These are phyloP conservation scores for Dendrolimus punctatus DNA, from an alignment of 1,140 invertebrate genomes.

Conservation along the genomic window DNA sequence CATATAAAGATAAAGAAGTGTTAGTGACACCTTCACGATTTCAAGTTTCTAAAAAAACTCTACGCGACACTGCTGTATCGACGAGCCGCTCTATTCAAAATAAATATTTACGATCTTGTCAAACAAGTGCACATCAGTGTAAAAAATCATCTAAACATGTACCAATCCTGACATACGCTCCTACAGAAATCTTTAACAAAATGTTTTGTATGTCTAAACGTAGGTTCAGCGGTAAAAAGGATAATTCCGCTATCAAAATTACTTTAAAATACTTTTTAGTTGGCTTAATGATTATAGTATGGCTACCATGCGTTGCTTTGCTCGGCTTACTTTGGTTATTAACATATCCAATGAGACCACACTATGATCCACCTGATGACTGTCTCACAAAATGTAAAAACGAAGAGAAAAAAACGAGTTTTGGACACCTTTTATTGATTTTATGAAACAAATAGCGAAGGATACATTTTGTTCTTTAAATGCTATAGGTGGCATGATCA, in stretches of 20 bases:
- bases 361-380: constrained; percentile 3
- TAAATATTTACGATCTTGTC: not conserved
- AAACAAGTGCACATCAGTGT: not conserved
- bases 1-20: constrained; percentile 7
- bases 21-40: constrained; percentile 6
- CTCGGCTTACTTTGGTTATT: constrained; percentile 14
- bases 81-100: not conserved
- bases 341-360: constrained; percentile 20
- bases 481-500: too few species aligned
- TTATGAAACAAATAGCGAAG: too few species aligned
- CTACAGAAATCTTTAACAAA: too few species aligned
- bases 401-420: too few species aligned
- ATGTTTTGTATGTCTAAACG: too few species aligned
- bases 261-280: constrained; percentile 14
- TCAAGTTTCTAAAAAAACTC: constrained; percentile 1
- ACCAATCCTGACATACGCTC: too few species aligned
- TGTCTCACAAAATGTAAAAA: too few species aligned
- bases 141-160: too few species aligned
- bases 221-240: too few species aligned
- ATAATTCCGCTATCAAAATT: not conserved
- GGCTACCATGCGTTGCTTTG: constrained; percentile 22
- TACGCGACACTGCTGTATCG: constrained; percentile 1
- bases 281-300: constrained; percentile 12
- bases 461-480: too few species aligned
- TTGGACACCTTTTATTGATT: too few species aligned